A percentile compares a stretch with the other conserved stretches of the same genome.
Evolutionary conservation across 2,797 vertebrate genomes (phyloP).

Genomic region (Vireo griseus): DNA sequence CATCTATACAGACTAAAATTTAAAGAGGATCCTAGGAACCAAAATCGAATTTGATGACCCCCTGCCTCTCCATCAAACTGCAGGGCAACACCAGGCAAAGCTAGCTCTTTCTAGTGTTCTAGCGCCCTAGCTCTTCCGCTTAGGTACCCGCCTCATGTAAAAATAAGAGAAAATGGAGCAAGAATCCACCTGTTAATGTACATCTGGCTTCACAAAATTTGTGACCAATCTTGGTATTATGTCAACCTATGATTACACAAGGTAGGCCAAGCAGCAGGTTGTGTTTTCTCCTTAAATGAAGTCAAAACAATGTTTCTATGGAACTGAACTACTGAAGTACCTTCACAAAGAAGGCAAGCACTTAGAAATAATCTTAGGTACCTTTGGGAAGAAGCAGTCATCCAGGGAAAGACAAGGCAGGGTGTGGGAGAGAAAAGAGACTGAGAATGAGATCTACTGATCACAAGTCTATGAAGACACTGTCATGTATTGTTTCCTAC

Average conservation of each 20-base stretch:
- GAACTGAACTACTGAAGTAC: not conserved
- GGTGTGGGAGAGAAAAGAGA: not conserved
- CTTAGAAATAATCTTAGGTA: not conserved
- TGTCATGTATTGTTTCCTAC: not conserved
- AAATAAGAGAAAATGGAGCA: not conserved
- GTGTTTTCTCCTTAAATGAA: not conserved
- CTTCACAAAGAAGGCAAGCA: not conserved
- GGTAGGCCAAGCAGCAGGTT: not conserved
- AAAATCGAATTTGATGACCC: not conserved
- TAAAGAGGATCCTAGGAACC: not conserved
- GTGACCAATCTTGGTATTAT: not conserved
- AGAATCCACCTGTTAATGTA: not conserved
- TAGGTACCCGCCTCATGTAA: not conserved
- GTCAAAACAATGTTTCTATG: not conserved
- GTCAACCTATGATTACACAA: not conserved
- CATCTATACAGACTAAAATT: not conserved
- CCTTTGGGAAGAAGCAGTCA: not conserved
- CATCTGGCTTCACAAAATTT: not conserved
- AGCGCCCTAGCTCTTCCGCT: not conserved
- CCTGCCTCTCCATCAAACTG: not conserved
- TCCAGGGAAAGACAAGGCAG: not conserved
- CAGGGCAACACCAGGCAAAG: not conserved
- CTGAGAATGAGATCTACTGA: not conserved
- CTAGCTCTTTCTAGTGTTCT: too few species aligned
- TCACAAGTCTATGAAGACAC: not conserved